Conservation (phyloP, 1,140 invertebrate species). For the Plodia interpunctella region DNA sequence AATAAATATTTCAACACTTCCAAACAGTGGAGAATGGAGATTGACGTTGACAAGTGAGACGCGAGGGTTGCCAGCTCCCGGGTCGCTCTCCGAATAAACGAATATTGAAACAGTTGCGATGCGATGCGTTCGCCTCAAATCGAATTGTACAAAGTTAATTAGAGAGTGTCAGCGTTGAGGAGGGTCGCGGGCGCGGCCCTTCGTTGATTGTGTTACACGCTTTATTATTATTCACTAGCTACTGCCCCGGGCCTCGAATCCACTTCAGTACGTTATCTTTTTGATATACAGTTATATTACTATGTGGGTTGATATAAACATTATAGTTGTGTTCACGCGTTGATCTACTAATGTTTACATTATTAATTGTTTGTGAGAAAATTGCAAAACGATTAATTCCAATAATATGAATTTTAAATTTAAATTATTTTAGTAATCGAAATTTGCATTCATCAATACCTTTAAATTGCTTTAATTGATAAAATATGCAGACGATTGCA, state of each 20-base stretch:
- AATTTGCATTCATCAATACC: too few species aligned
- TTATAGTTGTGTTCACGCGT: neutral
- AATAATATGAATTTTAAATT: too few species aligned
- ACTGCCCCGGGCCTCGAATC: neutral
- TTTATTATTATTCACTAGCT: conserved; percentile 33
- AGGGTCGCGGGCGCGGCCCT: conserved; percentile 30
- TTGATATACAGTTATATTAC: conserved; percentile 4
- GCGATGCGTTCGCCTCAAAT: conserved; percentile 32
- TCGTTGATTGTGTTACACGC: conserved; percentile 20
- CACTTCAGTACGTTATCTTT: neutral
- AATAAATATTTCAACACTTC: neutral
- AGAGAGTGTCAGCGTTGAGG: conserved; percentile 49
- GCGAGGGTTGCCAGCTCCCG: conserved; percentile 18
- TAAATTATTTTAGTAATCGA: too few species aligned
- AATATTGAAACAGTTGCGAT: conserved; percentile 54
- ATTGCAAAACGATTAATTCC: too few species aligned
- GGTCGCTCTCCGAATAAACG: conserved; percentile 24
- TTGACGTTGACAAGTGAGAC: conserved; percentile 12
- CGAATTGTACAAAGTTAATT: conserved; percentile 65
- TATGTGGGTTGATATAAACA: neutral
- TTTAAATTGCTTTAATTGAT: neutral
- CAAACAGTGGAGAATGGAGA: neutral
- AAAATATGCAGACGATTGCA: neutral
- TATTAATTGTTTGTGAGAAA: too few species aligned
- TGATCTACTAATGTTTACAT: too few species aligned